Percentiles rank a stretch among this genome's conserved stretches.
phyloP scores from a whole-genome alignment of 2,888 invertebrate species.

The Marronus borbonicus region DNA sequence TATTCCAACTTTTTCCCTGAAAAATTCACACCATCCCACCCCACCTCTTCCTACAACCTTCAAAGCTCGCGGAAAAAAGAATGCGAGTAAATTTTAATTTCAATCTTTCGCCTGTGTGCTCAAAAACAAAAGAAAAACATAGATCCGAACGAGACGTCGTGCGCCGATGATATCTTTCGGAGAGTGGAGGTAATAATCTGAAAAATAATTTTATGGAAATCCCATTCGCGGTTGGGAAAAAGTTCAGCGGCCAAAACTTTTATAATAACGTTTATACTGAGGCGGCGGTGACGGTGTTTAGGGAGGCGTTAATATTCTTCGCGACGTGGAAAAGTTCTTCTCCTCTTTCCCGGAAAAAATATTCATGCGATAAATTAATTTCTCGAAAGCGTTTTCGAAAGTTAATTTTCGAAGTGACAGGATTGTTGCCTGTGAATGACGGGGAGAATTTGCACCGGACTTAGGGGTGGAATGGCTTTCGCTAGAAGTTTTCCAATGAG shows the following conservation, averaged over 20 bases:
- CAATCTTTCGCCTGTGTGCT: slow-evolving; percentile 6
- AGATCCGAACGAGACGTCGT: slow-evolving; percentile 18
- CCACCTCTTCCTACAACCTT: neutral
- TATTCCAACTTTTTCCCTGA: neutral
- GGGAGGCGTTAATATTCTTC: slow-evolving; percentile 37
- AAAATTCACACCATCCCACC: neutral
- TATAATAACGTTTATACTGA: slow-evolving; percentile 29
- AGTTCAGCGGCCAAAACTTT: slow-evolving; percentile 35
- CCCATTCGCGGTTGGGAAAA: slow-evolving; percentile 28
- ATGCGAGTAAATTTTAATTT: neutral
- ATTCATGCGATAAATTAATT: slow-evolving; percentile 38
- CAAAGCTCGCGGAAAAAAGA: neutral
- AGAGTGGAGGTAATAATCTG: slow-evolving; percentile 26
- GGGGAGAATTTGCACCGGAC: no score
- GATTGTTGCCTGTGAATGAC: slow-evolving; percentile 1
- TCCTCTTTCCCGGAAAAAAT: neutral
- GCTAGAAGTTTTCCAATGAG: no score
- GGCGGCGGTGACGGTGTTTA: slow-evolving; percentile 10
- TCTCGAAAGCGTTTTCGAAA: slow-evolving; percentile 16
- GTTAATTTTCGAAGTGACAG: slow-evolving; percentile 34
- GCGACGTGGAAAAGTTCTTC: slow-evolving; percentile 33
- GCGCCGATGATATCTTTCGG: slow-evolving; percentile 31
- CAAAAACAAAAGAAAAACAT: slow-evolving; percentile 41
- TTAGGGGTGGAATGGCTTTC: no score
- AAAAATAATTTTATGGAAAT: slow-evolving; percentile 44